These are phyloP conservation scores for Isichthys henryi DNA, from an alignment of 2,113 vertebrate genomes.

Conservation along the genomic window DNA sequence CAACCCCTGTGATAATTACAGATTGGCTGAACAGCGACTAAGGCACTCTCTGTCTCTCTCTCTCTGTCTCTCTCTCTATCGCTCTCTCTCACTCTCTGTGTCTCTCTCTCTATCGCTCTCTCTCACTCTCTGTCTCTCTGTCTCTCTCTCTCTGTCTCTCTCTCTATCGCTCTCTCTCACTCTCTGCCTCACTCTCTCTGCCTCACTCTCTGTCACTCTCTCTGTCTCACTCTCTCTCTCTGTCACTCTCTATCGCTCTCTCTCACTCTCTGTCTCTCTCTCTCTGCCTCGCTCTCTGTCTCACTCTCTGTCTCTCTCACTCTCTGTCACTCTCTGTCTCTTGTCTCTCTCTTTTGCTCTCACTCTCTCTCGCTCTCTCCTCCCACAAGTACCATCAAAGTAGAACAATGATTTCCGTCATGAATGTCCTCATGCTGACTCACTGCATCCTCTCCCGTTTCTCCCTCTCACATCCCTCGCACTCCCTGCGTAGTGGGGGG, in stretches of 20 bases:
- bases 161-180: background rate
- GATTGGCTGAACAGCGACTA: background rate
- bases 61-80: background rate
- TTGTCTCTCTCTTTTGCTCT: background rate
- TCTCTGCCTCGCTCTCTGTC: background rate
- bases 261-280: background rate
- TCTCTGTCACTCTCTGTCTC: background rate
- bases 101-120: background rate
- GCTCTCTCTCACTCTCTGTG: background rate
- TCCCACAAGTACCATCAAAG: background rate
- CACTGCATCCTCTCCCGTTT: background rate
- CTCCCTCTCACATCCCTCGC: background rate
- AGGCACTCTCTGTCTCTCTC: background rate
- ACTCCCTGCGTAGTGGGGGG: background rate
- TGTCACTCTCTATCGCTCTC: too few relatives aligned
- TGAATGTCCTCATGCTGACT: constrained; percentile 1
- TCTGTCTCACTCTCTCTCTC: background rate
- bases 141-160: background rate
- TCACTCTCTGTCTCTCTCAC: background rate
- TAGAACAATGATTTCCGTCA: constrained; percentile 6
- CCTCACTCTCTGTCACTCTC: background rate
- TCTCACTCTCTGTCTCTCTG: background rate
- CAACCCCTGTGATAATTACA: background rate
- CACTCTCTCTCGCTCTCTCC: background rate
- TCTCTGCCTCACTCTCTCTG: background rate